phyloP scores from a whole-genome alignment of 2,797 vertebrate genomes.

The Chelon auratus region DNA sequence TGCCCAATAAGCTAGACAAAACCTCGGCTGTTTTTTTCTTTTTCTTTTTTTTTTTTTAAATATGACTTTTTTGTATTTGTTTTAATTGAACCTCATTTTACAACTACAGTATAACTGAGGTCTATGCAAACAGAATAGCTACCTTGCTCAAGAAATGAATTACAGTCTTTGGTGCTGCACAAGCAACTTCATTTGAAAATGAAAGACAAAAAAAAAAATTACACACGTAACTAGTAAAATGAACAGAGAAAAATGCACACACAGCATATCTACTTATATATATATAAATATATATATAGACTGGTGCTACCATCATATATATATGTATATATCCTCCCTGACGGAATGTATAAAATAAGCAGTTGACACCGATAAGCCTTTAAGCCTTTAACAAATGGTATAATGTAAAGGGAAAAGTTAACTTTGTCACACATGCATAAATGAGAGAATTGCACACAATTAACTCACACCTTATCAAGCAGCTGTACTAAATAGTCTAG shows the following conservation, averaged over 20 bases:
- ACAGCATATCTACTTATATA: slow-evolving; percentile 77
- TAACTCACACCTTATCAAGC: slow-evolving; percentile 99
- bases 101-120: slow-evolving; percentile 95
- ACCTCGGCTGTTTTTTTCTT: slow-evolving; percentile 90
- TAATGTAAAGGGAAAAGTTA: slow-evolving; percentile 89
- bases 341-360: slow-evolving; percentile 99
- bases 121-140: slow-evolving; percentile 97
- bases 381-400: slow-evolving; percentile 93
- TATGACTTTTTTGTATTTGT: slow-evolving; percentile 69
- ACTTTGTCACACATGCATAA: slow-evolving; percentile 99
- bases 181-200: slow-evolving; percentile 95
- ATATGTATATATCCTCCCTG: slow-evolving; percentile 91
- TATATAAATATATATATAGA: slow-evolving; percentile 35
- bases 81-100: slow-evolving; percentile 89
- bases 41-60: slow-evolving; percentile 48
- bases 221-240: slow-evolving; percentile 85
- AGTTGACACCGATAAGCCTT: slow-evolving; percentile 91
- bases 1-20: slow-evolving; percentile 97
- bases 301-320: slow-evolving; percentile 45
- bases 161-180: slow-evolving; percentile 99
- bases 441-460: slow-evolving; percentile 99
- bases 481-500: slow-evolving; percentile 98
- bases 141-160: slow-evolving; percentile 98
- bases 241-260: slow-evolving; percentile 76
- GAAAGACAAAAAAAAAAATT: slow-evolving; percentile 67